Evolutionary conservation across 2,113 vertebrate species (phyloP), one percentile per base, ranked within the genome.

Genomic region (Vulpes lagopus): DNA sequence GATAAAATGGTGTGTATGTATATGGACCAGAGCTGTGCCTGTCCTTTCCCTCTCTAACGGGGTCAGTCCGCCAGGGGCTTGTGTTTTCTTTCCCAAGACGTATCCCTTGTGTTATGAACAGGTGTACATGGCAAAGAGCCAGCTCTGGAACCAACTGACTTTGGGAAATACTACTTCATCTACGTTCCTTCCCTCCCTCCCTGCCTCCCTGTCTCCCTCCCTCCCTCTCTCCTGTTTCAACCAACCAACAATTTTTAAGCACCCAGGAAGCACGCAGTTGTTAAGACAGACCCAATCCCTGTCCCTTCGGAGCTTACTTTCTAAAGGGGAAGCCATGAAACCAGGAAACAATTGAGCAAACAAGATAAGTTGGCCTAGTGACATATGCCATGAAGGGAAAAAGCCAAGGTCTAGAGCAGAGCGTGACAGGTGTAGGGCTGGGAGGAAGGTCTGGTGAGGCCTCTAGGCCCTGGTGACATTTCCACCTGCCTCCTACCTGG

Each of bases 401-500:
- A 0, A 22, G 32, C 53, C 38, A 3, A 62, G n/a, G 78, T 2
- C 1, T 14, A 4, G 60, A 11, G 9, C 4, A 11, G 19, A 9
- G 20, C 0, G 0, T 51, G 59, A 8, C 0, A 0, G 14, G 19
- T 1, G 2, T 35, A 9, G 7, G n/a, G 17, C 4, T 0, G 5
- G 69, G 73, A 38, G 38, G 55, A 30, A 81, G 38, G 32, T 38
- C 43, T 60, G 17, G 15, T 30, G 43, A 60, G 57, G 73, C 49
- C 32, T 14, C 3, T 51, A 5, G 5, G 43, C 22, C 0, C 0
- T 4, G 4, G 30, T 16, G 53, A 19, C 38, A n/a, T 20, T 38
- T 35, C 69, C 12, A 11, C 76, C 19, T 38, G 20, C 55, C 55
- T 71, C 25, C 89, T 81, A 59, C 16, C 0, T 0, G 1, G 19